Conservation (phyloP, 2,113 vertebrate genomes). For the Rousettus leschenaultii region DNA sequence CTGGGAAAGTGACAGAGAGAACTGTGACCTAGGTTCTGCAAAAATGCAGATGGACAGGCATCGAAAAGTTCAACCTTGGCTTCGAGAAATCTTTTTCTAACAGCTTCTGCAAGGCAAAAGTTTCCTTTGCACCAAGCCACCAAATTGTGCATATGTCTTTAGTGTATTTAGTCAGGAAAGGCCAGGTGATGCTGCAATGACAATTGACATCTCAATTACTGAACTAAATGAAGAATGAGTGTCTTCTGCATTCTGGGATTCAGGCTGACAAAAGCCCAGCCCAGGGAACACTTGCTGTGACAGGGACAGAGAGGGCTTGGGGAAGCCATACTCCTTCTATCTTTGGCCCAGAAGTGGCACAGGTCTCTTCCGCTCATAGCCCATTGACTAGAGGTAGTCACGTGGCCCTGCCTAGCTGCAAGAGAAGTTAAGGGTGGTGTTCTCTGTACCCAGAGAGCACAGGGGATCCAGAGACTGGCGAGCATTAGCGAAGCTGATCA, state of each 20-base stretch:
- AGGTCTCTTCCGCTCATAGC: neutral
- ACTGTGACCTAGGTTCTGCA: neutral
- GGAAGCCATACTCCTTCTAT: neutral
- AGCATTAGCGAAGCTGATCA: neutral
- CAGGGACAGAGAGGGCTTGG: neutral
- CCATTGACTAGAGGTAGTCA: neutral
- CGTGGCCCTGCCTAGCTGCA: neutral
- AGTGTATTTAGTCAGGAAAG: neutral
- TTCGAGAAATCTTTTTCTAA: neutral
- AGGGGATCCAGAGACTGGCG: neutral
- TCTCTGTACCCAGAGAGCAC: neutral
- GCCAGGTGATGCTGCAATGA: neutral
- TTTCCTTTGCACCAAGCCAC: neutral
- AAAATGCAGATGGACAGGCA: neutral
- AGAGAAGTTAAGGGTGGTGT: neutral
- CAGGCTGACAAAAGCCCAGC: neutral
- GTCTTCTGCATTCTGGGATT: neutral
- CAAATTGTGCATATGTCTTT: neutral
- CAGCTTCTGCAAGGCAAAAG: neutral
- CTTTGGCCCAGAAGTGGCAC: neutral
- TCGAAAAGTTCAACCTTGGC: too few relatives aligned
- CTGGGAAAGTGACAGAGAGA: neutral
- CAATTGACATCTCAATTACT: neutral
- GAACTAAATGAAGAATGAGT: neutral
- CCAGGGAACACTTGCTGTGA: neutral